Evolutionary conservation across 2,113 vertebrate genomes (phyloP).

Genomic region (Prochilodus magdalenae): DNA sequence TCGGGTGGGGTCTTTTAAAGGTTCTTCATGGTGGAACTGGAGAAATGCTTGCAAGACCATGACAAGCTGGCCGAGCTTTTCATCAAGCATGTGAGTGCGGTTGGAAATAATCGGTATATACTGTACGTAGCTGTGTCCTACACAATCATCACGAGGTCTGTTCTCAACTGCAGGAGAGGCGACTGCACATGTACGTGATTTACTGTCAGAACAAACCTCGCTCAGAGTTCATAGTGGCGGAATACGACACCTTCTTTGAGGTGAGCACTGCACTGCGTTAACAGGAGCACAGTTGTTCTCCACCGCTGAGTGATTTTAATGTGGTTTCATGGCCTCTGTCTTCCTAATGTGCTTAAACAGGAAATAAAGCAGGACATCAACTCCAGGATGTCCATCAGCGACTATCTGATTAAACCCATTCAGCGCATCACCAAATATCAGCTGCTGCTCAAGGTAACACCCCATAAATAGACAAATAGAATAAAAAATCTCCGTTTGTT

Average conservation of each 20-base stretch:
- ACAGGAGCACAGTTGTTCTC: background rate
- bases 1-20: constrained; percentile 68
- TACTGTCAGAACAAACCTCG: constrained; percentile 98
- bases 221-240: constrained; percentile 95
- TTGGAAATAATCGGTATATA: background rate
- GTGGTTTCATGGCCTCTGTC: background rate
- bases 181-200: constrained; percentile 95
- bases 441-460: constrained; percentile 91
- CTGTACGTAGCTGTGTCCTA: background rate
- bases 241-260: constrained; percentile 95
- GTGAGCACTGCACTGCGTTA: constrained; percentile 69
- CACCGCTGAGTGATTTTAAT: background rate
- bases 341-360: constrained; percentile 67
- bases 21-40: constrained; percentile 95
- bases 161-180: constrained; percentile 84
- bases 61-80: constrained; percentile 94
- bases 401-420: constrained; percentile 97
- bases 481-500: background rate
- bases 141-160: background rate
- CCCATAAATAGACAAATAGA: background rate
- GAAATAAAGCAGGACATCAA: constrained; percentile 94
- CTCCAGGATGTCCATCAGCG: constrained; percentile 92
- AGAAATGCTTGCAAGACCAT: constrained; percentile 93
- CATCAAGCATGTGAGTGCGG: constrained; percentile 91
- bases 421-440: constrained; percentile 99